Conservation (phyloP, 1,140 invertebrate genomes). For the Dendrolimus punctatus region DNA sequence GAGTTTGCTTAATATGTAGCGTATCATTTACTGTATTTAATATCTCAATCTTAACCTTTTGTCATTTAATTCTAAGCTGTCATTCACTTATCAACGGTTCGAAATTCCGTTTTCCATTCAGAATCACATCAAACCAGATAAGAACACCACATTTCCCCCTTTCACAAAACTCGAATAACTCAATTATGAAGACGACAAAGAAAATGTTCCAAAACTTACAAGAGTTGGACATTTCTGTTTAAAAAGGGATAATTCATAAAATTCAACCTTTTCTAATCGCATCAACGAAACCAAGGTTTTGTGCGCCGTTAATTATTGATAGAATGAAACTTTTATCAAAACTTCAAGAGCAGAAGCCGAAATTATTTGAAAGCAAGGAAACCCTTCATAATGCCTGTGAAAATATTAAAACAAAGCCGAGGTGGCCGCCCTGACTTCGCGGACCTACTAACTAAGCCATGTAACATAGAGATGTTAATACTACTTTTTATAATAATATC, state of each 20-base stretch:
- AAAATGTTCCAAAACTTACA: slow-evolving; percentile 16
- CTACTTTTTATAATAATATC: slow-evolving; percentile 1
- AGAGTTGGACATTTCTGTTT: slow-evolving; percentile 14
- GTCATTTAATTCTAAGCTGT: no score
- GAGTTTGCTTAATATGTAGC: no score
- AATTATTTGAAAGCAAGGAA: slow-evolving; percentile 70
- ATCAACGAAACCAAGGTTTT: slow-evolving; percentile 49
- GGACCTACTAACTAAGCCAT: slow-evolving; percentile 38
- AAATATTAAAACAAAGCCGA: slow-evolving; percentile 72
- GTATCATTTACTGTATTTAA: no score
- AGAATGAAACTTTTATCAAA: slow-evolving; percentile 72
- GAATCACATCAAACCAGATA: no score
- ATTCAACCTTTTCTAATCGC: slow-evolving; percentile 60
- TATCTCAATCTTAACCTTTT: no score
- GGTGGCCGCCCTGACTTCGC: slow-evolving; percentile 55
- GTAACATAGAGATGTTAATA: slow-evolving; percentile 31
- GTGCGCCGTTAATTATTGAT: slow-evolving; percentile 69
- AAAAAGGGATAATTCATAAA: slow-evolving; percentile 52
- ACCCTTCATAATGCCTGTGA: slow-evolving; percentile 70
- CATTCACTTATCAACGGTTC: no score
- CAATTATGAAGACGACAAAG: slow-evolving; percentile 22
- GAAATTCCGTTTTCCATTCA: no score
- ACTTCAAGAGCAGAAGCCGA: slow-evolving; percentile 69
- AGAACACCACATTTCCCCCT: slow-evolving; percentile 5
- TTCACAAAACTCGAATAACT: slow-evolving; percentile 18